Evolutionary conservation across 2,888 invertebrate species (phyloP).

Genomic region (Allolobophora icterica): DNA sequence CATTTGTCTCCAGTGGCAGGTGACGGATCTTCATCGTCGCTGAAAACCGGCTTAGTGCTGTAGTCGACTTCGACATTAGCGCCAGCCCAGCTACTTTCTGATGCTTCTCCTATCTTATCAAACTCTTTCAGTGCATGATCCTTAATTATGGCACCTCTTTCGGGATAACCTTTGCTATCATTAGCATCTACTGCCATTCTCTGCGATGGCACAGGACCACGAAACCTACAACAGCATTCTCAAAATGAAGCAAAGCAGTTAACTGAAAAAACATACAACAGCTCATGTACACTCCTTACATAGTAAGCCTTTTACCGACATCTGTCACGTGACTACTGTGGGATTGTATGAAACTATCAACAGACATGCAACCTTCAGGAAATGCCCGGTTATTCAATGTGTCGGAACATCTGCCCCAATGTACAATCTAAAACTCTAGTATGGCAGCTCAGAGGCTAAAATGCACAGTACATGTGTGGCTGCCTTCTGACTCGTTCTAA

Average conservation of each 20-base stretch:
- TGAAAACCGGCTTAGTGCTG: constrained; percentile 88
- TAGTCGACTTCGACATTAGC: constrained; percentile 89
- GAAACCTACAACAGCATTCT: constrained; percentile 48
- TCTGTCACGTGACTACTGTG: neutral
- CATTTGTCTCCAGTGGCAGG: constrained; percentile 4
- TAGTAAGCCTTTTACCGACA: neutral
- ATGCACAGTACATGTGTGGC: neutral
- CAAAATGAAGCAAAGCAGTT: neutral
- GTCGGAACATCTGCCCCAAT: neutral
- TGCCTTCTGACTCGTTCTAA: neutral
- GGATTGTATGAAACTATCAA: neutral
- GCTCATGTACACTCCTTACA: neutral
- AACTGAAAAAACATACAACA: no score
- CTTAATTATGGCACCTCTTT: constrained; percentile 77
- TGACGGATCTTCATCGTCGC: constrained; percentile 83
- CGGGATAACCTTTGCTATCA: constrained; percentile 47
- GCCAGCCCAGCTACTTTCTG: constrained; percentile 84
- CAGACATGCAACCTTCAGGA: neutral
- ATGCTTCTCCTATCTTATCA: constrained; percentile 82
- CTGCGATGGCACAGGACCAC: constrained; percentile 59
- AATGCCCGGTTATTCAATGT: no score
- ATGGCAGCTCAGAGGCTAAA: neutral
- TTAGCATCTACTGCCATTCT: constrained; percentile 46
- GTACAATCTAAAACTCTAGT: neutral
- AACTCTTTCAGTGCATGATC: constrained; percentile 90